Evolutionary conservation across 2,797 vertebrate species (phyloP).

Genomic region (Hemitrygon akajei): DNA sequence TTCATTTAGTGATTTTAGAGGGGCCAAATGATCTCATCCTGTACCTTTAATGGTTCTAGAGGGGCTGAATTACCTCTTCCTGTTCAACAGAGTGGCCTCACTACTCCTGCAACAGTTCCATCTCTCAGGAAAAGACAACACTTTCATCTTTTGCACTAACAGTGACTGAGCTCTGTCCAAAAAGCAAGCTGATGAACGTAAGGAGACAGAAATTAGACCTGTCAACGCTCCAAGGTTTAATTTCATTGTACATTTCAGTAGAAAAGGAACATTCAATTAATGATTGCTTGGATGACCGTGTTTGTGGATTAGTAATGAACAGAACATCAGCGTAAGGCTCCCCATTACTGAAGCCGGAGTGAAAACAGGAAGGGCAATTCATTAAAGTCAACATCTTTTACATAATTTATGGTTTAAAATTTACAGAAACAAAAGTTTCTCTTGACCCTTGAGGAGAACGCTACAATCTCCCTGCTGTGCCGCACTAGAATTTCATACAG

Average conservation of each 20-base stretch:
- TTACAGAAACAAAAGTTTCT: constrained; percentile 5
- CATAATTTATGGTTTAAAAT: neutral
- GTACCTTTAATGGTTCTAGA: no score
- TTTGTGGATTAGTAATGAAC: neutral
- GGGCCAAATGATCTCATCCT: no score
- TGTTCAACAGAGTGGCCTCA: no score
- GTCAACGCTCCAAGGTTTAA: neutral
- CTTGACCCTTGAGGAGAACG: neutral
- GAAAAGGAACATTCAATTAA: neutral
- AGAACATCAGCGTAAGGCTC: neutral
- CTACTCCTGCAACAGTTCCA: no score
- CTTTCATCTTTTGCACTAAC: neutral
- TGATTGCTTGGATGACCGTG: neutral
- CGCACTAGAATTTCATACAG: neutral
- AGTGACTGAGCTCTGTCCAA: no score
- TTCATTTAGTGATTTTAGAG: no score
- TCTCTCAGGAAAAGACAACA: neutral
- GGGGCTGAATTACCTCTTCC: no score
- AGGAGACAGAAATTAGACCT: neutral
- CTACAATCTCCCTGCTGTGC: neutral
- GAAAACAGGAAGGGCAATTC: neutral
- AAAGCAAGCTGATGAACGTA: neutral
- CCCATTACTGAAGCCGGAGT: neutral
- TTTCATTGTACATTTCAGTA: neutral
- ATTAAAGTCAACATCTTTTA: neutral